Conservation (phyloP, 2,888 invertebrate species). For the Acrobasis suavella region DNA sequence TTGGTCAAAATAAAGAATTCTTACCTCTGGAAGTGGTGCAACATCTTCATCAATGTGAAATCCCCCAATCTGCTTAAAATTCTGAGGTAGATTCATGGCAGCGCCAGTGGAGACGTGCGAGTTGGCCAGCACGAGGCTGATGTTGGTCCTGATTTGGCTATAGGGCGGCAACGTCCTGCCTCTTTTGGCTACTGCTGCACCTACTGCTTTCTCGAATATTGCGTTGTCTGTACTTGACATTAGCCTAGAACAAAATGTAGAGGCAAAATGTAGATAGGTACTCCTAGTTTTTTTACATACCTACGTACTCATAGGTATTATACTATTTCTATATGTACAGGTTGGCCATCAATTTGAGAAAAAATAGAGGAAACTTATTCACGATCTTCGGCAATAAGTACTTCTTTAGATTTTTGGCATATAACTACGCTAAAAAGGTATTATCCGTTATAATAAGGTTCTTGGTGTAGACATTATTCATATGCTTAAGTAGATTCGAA, state of each 20-base stretch:
- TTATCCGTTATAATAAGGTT: no score
- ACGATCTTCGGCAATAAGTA: no score
- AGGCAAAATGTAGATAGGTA: no score
- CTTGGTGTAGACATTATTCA: no score
- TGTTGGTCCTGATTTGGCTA: conserved; percentile 47
- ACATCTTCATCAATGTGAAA: conserved; percentile 52
- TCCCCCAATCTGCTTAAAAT: conserved; percentile 55
- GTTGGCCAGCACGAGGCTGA: conserved; percentile 54
- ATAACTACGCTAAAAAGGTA: no score
- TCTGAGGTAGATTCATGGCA: conserved; percentile 48
- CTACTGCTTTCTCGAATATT: conserved; percentile 25
- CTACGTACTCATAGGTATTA: no score
- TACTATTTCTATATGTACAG: no score
- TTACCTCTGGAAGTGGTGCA: conserved; percentile 55
- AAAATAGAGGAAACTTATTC: no score
- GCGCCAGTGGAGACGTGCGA: conserved; percentile 52
- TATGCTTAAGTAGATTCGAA: no score
- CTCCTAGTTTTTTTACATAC: no score
- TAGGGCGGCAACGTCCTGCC: conserved; percentile 42
- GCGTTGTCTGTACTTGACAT: conserved; percentile 21
- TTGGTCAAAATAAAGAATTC: not conserved
- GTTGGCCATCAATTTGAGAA: no score
- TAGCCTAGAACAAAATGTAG: conserved; percentile 2
- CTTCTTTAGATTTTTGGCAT: no score
- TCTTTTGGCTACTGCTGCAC: conserved; percentile 32